These are phyloP conservation scores for Siniperca undulata DNA, from an alignment of 2,797 vertebrate genomes.

Conservation along the genomic window DNA sequence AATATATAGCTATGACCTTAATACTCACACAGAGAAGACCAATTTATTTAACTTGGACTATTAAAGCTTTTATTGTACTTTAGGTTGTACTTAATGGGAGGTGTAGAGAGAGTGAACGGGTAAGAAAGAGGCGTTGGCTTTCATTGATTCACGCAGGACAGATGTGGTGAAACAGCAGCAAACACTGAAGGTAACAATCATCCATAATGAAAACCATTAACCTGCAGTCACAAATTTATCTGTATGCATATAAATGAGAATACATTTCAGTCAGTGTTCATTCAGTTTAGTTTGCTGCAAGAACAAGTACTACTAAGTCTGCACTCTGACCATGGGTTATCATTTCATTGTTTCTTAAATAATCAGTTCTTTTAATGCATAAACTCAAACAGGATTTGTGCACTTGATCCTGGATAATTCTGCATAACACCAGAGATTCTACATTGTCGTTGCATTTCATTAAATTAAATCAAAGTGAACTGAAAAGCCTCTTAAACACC, in stretches of 20 bases:
- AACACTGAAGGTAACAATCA: slow-evolving; percentile 43
- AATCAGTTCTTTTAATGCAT: slow-evolving; percentile 32
- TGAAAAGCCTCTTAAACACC: slow-evolving; percentile 71
- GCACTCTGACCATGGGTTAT: slow-evolving; percentile 6
- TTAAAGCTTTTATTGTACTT: slow-evolving; percentile 5
- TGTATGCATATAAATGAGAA: slow-evolving; percentile 21
- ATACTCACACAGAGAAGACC: neutral
- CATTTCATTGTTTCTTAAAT: slow-evolving; percentile 17
- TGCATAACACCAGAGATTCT: slow-evolving; percentile 15
- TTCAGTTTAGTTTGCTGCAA: neutral
- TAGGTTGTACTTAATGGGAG: neutral
- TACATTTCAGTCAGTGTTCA: neutral
- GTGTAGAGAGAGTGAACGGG: slow-evolving; percentile 1
- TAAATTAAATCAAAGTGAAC: slow-evolving; percentile 61
- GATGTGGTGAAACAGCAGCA: slow-evolving; percentile 30
- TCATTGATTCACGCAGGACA: slow-evolving; percentile 25
- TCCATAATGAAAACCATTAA: slow-evolving; percentile 39
- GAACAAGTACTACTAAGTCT: neutral
- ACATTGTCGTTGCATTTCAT: slow-evolving; percentile 47
- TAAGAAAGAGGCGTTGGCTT: slow-evolving; percentile 7
- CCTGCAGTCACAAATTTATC: slow-evolving; percentile 7
- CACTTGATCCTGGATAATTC: slow-evolving; percentile 51
- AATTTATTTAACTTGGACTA: neutral
- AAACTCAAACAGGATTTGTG: slow-evolving; percentile 19
- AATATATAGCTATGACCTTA: neutral